Base-by-base conservation (phyloP, 2,797 vertebrate genomes). In the Leptodon cayanensis region DNA sequence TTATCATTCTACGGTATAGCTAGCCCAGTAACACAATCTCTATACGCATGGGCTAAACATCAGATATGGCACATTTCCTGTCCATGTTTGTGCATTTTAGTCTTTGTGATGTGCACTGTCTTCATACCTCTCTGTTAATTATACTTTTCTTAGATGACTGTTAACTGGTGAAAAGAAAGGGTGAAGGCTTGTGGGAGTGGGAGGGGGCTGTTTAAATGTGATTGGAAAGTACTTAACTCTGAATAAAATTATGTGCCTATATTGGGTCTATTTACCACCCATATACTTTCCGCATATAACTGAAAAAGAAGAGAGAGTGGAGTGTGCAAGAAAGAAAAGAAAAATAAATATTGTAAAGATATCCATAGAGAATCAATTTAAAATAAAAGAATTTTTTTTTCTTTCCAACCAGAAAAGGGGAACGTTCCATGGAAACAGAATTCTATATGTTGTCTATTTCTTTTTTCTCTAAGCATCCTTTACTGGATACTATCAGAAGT, bases 161-260 rank as follows among this genome's bases (percentile, higher is more conserved):
- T 42, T 87, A 82, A 55, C 47, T 72, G 39, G 28, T 91, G 83
- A 89, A 89, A 92, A 71, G 40, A 79, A 74, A 82, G 19, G 25
- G 7, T 85, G 82, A 94, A 80, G n/a, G n/a, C 11, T 61, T 78
- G 59, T 87, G 54, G 44, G 44, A 62, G 50, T 73, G 29, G 44
- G 40, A 62, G 50, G 70, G 33, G 73, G 33, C 5, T 92, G 69
- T 55, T 91, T 59, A 70, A 87, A 80, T 63, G 11, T 24, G 21
- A 54, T 54, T 73, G 37, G 50, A 90, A 84, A 74, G 28, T 87
- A 74, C 6, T 83, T 72, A 82, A 55, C n/a, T 79, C 62, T 67
- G 49, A 70, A 83, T 83, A 66, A 82, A 83, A 86, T 77, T 46
- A n/a, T 50, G 16, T 80, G 24, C 8, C 18, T 78, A 10, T 59